A percentile compares a stretch with the other conserved stretches of the same genome.
Conservation (phyloP, 2,888 invertebrate genomes). For the Cylloceria caligata region DNA sequence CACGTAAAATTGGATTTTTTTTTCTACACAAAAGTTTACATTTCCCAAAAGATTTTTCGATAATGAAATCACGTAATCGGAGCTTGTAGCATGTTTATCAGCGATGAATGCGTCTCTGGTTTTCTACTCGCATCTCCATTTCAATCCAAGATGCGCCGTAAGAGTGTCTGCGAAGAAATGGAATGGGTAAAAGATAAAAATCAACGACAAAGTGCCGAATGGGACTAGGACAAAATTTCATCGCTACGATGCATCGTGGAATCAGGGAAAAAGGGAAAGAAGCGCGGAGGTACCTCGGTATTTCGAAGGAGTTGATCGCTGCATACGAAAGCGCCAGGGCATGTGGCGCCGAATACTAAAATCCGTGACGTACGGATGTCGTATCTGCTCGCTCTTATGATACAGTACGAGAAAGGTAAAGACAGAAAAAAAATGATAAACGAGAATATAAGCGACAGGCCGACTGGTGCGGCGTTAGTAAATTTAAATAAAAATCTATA, state of each 20-base stretch:
- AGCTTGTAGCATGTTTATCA: neutral
- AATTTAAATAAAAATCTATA: constrained; percentile 73
- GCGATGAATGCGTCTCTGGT: neutral
- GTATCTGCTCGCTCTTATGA: constrained; percentile 16
- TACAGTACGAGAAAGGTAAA: constrained; percentile 43
- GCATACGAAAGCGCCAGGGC: constrained; percentile 77
- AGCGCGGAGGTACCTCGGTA: constrained; percentile 47
- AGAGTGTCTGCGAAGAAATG: neutral
- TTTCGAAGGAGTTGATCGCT: constrained; percentile 72
- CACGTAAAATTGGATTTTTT: no score
- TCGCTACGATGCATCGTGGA: constrained; percentile 10
- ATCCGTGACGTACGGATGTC: constrained; percentile 45
- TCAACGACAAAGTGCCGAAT: constrained; percentile 12
- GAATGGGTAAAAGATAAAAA: constrained; percentile 4
- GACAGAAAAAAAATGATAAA: constrained; percentile 35
- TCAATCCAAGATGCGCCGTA: constrained; percentile 8
- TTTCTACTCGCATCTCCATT: constrained; percentile 10
- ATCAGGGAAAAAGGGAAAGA: constrained; percentile 39
- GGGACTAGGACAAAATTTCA: constrained; percentile 40
- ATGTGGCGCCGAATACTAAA: constrained; percentile 78
- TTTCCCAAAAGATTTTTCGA: no score
- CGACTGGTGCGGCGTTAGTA: constrained; percentile 47
- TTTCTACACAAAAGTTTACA: no score
- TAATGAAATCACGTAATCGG: no score
- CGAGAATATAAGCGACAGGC: constrained; percentile 64